Evolutionary conservation across 1,140 invertebrate genomes (phyloP), one percentile per base, ranked within the genome.

Genomic region (Scaptomyza hsui): DNA sequence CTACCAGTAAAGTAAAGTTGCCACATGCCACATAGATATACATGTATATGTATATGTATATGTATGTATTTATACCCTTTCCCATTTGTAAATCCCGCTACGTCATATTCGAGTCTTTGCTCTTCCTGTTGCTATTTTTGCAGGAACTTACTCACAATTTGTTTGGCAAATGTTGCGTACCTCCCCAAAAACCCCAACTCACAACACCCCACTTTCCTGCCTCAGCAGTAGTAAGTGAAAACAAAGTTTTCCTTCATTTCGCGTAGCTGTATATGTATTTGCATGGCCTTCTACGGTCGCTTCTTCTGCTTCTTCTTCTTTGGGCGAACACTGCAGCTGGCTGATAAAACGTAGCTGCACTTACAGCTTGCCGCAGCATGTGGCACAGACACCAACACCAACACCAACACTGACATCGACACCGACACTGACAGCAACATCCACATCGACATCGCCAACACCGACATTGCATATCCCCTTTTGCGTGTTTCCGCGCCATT

Each of bases 111-210:
- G 42, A 53, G 80, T 72, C 72, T 72, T 69, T 68, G 78, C 77
- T 70, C 73, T 86, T 85, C 81, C 81, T 86, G 81, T 85, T 85
- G 68, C 81, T 74, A 68, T 86, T 86, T 44, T 69, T 37, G 78
- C 80, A 82, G 75, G 56, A 85, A 77, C 81, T 85, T 85, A 62
- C 70, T 86, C 59, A 76, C 81, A 86, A 86, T 78, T 86, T 86
- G 82, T 86, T 86, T 86, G 73, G 69, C 77, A 85, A 79, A 82
- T 85, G 68, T 82, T 82, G 60, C 57, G 26, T 41, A 45, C 35
- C 16, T 15, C 57, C 16, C 1, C 42, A 10, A 13, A 9, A 4
- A 3, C 18, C 21, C 15, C 12, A 10, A 0, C n/a, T n/a, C n/a
- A n/a, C n/a, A n/a, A n/a, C n/a, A n/a, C 41, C 29, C 15, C 15